Percentiles rank a stretch among this genome's conserved stretches.
Evolutionary conservation across 2,888 invertebrate genomes (phyloP).

Genomic region (Rhagophthalmus giganteus): DNA sequence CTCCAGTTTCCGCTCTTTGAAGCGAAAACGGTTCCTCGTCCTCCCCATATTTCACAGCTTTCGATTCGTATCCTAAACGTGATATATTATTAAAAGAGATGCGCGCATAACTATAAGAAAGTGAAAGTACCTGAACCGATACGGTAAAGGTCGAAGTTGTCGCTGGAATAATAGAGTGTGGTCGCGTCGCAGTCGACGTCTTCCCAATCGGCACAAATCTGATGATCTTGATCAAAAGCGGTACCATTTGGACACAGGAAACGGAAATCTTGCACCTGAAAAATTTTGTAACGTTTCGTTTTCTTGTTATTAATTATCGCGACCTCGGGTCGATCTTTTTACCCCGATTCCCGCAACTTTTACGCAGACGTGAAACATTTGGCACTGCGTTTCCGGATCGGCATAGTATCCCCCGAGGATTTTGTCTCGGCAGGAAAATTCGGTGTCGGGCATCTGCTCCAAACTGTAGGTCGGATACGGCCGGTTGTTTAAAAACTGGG

Average conservation of each 20-base stretch:
- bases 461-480: conserved; percentile 61
- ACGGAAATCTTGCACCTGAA: conserved; percentile 75
- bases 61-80: conserved; percentile 65
- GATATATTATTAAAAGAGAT: neutral
- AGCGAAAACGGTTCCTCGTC: conserved; percentile 74
- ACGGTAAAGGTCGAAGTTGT: conserved; percentile 84
- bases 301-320: conserved; percentile 24
- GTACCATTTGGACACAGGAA: conserved; percentile 90
- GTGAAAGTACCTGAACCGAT: conserved; percentile 67
- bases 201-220: conserved; percentile 90
- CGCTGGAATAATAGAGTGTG: conserved; percentile 77
- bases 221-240: conserved; percentile 88
- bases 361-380: conserved; percentile 88
- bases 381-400: conserved; percentile 83
- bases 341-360: conserved; percentile 77
- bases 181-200: conserved; percentile 86
- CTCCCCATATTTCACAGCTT: conserved; percentile 65
- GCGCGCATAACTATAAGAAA: conserved; percentile 11
- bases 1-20: conserved; percentile 72
- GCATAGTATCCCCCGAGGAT: conserved; percentile 89
- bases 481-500: conserved; percentile 52
- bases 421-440: conserved; percentile 81
- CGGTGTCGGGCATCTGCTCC: conserved; percentile 64
- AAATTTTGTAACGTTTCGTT: conserved; percentile 16
- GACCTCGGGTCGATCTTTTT: no score